Base-by-base conservation (phyloP, 2,113 vertebrate genomes). In the Hystrix cristata region DNA sequence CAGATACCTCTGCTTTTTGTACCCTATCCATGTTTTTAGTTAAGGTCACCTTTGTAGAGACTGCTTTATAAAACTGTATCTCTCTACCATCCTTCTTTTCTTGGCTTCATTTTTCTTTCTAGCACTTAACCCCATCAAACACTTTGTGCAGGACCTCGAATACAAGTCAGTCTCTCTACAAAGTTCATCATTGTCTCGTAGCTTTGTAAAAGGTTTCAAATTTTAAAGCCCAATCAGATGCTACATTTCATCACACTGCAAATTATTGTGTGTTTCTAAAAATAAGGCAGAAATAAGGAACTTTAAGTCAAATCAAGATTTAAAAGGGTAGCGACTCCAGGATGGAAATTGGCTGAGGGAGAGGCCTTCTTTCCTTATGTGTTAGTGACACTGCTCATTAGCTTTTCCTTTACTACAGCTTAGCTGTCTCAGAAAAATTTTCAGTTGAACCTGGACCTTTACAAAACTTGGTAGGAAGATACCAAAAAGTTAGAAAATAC, bases 181-280 rank as follows among this genome's bases (percentile, higher is more conserved):
- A 93, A 96, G 86, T 96, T 95, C 72, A 86, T 94, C 93, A 94
- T 82, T 93, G 72, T 94, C 91, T 91, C 78, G 93, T 57, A 86
- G 92, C 62, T 95, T 97, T 95, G 95, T 88, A 93, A 97, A 97
- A 76, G 80, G 19, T 84, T 97, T 97, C 60, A 97, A 97, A 97
- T 69, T 97, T 97, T 97, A 98, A 97, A 97, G 90, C 48, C 69
- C 82, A 96, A 97, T 98, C 96, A 97, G 97, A 89, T 93, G 95
- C 79, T 96, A 83, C 82, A 93, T 94, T 97, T 93, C 86, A 91
- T 87, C n/a, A 57, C 55, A 89, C 91, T 93, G 62, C 43, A 83
- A 89, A 38, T 89, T 96, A 97, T 91, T 94, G 82, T 43, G 10
- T 93, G 53, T 86, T 96, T 96, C 96, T 97, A 97, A 98, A 98